A percentile compares a stretch with the other conserved stretches of the same genome.
phyloP scores from a whole-genome alignment of 1,140 invertebrate genomes.

The Drosophila albomicans region DNA sequence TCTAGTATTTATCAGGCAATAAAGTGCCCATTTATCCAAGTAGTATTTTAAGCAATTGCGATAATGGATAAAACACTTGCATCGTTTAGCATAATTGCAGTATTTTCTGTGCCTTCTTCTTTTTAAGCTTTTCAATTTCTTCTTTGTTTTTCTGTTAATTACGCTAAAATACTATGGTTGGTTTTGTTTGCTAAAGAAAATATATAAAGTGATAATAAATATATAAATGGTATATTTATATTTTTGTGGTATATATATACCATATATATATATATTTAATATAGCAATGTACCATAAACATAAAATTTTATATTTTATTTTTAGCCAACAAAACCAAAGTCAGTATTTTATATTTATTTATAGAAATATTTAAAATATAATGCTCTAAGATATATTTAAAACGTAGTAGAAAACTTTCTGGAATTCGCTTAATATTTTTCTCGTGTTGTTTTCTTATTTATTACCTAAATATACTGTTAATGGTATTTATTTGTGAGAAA shows the following conservation, averaged over 20 bases:
- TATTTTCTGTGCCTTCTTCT: not conserved
- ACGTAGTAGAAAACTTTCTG: no score
- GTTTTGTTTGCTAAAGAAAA: not conserved
- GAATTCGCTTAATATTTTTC: no score
- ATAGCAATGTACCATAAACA: no score
- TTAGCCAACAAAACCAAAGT: no score
- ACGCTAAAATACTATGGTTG: not conserved
- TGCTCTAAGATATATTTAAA: no score
- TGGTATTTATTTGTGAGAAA: not conserved
- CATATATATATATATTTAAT: no score
- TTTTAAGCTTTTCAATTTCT: not conserved
- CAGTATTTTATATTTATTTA: no score
- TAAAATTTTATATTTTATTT: no score
- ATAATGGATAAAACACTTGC: conserved; percentile 8
- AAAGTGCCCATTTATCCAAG: conserved; percentile 10
- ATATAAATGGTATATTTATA: no score
- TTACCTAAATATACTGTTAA: not conserved
- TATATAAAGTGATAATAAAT: not conserved
- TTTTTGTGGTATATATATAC: no score
- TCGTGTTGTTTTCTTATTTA: not conserved
- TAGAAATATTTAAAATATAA: no score
- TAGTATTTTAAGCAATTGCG: conserved; percentile 10
- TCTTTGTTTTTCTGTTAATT: not conserved
- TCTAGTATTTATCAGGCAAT: conserved; percentile 21
- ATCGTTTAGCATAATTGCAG: not conserved